phyloP scores from a whole-genome alignment of 2,888 invertebrate species.

The Drosophila merina region DNA sequence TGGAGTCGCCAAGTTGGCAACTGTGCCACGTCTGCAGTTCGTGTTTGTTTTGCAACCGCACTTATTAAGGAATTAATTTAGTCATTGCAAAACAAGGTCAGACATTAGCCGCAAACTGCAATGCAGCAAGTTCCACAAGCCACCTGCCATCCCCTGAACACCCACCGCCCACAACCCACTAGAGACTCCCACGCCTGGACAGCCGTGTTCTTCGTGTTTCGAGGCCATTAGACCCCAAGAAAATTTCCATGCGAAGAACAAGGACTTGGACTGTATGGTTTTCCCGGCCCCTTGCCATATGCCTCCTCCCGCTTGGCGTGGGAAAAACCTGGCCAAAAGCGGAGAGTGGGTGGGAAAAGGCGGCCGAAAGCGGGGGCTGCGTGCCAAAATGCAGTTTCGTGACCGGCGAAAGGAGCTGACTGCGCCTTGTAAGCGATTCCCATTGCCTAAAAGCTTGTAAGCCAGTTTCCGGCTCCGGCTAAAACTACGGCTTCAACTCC shows the following conservation, averaged over 20 bases:
- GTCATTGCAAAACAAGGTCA: slow-evolving; percentile 83
- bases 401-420: slow-evolving; percentile 46
- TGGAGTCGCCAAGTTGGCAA: slow-evolving; percentile 51
- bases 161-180: slow-evolving; percentile 26
- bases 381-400: slow-evolving; percentile 73
- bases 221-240: slow-evolving; percentile 69
- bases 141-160: slow-evolving; percentile 10
- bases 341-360: slow-evolving; percentile 1
- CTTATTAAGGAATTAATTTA: slow-evolving; percentile 80
- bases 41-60: slow-evolving; percentile 64
- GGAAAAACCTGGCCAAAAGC: slow-evolving; percentile 71
- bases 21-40: slow-evolving; percentile 74
- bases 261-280: slow-evolving; percentile 24
- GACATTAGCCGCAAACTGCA: slow-evolving; percentile 84
- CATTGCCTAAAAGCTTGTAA: slow-evolving; percentile 79
- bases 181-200: slow-evolving; percentile 37
- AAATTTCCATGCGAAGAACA: slow-evolving; percentile 61
- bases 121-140: slow-evolving; percentile 77
- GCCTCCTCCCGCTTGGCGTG: slow-evolving; percentile 61
- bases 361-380: slow-evolving; percentile 39
- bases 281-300: slow-evolving; percentile 48
- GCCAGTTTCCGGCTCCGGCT: slow-evolving; percentile 71
- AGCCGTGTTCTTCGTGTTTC: slow-evolving; percentile 60
- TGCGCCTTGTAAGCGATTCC: slow-evolving; percentile 65
- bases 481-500: slow-evolving; percentile 40